phyloP scores from a whole-genome alignment of 2,888 invertebrate species.

The Anthophora plumipes region DNA sequence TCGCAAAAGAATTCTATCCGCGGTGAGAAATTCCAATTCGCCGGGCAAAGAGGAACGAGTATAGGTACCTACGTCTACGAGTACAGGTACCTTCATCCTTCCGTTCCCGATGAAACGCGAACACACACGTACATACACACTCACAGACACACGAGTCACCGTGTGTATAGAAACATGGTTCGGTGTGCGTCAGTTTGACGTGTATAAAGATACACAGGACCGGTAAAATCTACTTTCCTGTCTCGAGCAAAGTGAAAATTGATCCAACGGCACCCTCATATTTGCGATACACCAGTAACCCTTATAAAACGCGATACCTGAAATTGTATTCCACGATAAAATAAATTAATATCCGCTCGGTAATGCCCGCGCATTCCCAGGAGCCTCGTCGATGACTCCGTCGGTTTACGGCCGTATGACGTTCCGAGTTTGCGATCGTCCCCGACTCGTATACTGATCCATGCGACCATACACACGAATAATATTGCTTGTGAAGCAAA shows the following conservation, averaged over 20 bases:
- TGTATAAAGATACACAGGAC: slow-evolving; percentile 70
- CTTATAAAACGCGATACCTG: slow-evolving; percentile 49
- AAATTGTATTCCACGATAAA: slow-evolving; percentile 56
- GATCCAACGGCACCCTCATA: slow-evolving; percentile 58
- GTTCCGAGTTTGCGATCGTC: slow-evolving; percentile 4
- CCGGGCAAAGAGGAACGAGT: slow-evolving; percentile 74
- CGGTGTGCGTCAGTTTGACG: slow-evolving; percentile 48
- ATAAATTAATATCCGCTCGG: slow-evolving; percentile 49
- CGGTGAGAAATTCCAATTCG: slow-evolving; percentile 76
- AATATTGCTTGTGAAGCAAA: neutral
- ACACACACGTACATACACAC: slow-evolving; percentile 33
- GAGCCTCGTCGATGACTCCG: slow-evolving; percentile 38
- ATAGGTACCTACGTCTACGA: slow-evolving; percentile 64
- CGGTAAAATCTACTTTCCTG: slow-evolving; percentile 74
- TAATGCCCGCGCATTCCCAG: slow-evolving; percentile 44
- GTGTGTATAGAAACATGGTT: slow-evolving; percentile 2
- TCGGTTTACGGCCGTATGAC: slow-evolving; percentile 17
- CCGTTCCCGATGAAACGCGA: slow-evolving; percentile 60
- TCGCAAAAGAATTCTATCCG: slow-evolving; percentile 74
- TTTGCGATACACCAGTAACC: slow-evolving; percentile 42
- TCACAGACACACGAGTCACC: neutral
- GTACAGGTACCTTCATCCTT: slow-evolving; percentile 68
- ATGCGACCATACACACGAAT: neutral
- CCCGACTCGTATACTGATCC: neutral
- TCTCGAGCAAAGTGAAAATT: slow-evolving; percentile 70